Conservation (phyloP, 2,113 vertebrate genomes). For the Callorhinus ursinus region DNA sequence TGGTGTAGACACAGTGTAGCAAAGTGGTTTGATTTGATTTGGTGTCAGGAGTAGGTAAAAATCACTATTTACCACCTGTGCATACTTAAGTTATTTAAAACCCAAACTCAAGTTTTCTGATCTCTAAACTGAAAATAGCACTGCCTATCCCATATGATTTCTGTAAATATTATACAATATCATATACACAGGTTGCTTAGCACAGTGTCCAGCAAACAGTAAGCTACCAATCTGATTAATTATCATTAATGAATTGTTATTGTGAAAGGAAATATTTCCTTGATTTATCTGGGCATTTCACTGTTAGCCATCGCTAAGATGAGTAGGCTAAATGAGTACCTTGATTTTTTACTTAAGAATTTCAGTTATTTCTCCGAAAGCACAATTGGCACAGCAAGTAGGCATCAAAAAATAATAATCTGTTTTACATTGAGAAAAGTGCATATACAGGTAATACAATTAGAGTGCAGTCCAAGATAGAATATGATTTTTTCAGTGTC, state of each 20-base stretch:
- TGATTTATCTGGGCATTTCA: conserved; percentile 6
- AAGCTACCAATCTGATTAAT: neutral
- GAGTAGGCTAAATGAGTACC: neutral
- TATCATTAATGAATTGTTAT: neutral
- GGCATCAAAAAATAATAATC: neutral
- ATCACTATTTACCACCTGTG: neutral
- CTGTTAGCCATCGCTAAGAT: neutral
- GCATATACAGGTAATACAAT: neutral
- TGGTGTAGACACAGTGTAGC: neutral
- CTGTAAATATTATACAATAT: neutral
- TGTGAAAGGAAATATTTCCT: neutral
- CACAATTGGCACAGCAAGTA: neutral
- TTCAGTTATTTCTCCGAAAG: neutral
- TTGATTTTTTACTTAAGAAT: neutral
- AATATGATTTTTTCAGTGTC: neutral
- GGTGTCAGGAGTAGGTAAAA: neutral
- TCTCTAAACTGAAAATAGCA: neutral
- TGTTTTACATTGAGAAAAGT: neutral
- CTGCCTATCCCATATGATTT: neutral
- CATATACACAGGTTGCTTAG: neutral
- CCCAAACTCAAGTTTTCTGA: neutral
- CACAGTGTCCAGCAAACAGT: neutral
- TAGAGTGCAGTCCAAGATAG: neutral
- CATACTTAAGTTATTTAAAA: neutral
- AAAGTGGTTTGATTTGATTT: neutral